These are phyloP conservation scores for Athripsodes cinereus DNA, from an alignment of 2,888 invertebrate genomes.

Conservation along the genomic window DNA sequence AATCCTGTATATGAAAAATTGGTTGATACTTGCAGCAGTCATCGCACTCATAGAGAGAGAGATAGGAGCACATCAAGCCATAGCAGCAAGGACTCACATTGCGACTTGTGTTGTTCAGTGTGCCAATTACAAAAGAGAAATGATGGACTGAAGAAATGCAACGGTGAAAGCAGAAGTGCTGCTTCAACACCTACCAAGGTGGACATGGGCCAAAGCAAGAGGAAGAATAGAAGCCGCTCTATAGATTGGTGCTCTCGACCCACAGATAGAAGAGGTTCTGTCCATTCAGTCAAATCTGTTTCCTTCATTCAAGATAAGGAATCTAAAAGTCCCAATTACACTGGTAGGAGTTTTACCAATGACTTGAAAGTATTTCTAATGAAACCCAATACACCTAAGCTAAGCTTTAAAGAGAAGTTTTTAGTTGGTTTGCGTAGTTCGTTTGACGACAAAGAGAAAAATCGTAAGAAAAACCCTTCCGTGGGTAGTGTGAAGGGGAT, in stretches of 20 bases:
- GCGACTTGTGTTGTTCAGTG: constrained; percentile 40
- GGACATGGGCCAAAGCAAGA: constrained; percentile 37
- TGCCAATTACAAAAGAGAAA: constrained; percentile 31
- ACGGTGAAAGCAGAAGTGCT: constrained; percentile 1
- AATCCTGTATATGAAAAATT: constrained; percentile 22
- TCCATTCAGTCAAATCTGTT: constrained; percentile 47
- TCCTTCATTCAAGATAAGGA: constrained; percentile 47
- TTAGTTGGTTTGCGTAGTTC: constrained; percentile 41
- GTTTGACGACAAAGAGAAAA: constrained; percentile 37
- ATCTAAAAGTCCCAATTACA: constrained; percentile 39
- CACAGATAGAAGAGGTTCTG: constrained; percentile 41
- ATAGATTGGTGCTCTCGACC: constrained; percentile 26
- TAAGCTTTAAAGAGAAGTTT: constrained; percentile 46
- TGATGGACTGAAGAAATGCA: constrained; percentile 5
- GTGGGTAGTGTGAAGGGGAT: constrained; percentile 47
- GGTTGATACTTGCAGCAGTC: constrained; percentile 19
- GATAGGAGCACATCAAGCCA: neutral
- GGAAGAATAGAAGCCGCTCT: constrained; percentile 30
- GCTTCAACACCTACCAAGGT: constrained; percentile 6
- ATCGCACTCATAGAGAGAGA: constrained; percentile 8
- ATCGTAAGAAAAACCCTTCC: constrained; percentile 45
- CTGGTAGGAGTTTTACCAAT: constrained; percentile 49
- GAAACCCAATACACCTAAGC: constrained; percentile 42
- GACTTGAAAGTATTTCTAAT: constrained; percentile 46
- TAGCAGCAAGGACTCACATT: constrained; percentile 40